Conservation (phyloP, 2,113 vertebrate genomes). For the Parotia lawesii region DNA sequence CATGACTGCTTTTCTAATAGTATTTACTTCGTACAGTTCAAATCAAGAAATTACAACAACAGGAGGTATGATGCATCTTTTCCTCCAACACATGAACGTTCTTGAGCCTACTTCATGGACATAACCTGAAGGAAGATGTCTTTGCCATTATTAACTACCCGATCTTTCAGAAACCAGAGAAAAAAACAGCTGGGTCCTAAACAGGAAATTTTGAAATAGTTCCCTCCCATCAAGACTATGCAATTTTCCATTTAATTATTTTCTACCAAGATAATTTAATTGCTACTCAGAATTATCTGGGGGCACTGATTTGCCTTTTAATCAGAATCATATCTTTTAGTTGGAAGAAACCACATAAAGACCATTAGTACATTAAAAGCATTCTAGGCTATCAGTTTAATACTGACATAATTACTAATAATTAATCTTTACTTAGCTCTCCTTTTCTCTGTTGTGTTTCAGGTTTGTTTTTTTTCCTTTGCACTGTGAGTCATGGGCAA, state of each 20-base stretch:
- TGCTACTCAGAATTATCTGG: not conserved
- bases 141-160: not conserved
- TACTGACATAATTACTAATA: not conserved
- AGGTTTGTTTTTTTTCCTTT: not conserved
- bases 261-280: not conserved
- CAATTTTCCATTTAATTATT: not conserved
- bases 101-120: not conserved
- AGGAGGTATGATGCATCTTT: not conserved
- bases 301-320: not conserved
- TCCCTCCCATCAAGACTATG: not conserved
- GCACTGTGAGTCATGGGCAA: not conserved
- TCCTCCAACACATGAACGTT: not conserved
- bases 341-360: not conserved
- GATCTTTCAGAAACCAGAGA: not conserved
- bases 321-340: not conserved
- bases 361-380: not conserved
- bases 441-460: not conserved
- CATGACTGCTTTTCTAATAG: not conserved
- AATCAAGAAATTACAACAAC: not conserved
- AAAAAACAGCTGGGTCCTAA: not conserved
- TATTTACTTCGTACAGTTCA: not conserved
- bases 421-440: not conserved
- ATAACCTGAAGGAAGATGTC: not conserved
- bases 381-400: not conserved
- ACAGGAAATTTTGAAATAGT: not conserved